Evolutionary conservation across 2,797 vertebrate genomes (phyloP).

Genomic region (Melanotaenia nigrans): DNA sequence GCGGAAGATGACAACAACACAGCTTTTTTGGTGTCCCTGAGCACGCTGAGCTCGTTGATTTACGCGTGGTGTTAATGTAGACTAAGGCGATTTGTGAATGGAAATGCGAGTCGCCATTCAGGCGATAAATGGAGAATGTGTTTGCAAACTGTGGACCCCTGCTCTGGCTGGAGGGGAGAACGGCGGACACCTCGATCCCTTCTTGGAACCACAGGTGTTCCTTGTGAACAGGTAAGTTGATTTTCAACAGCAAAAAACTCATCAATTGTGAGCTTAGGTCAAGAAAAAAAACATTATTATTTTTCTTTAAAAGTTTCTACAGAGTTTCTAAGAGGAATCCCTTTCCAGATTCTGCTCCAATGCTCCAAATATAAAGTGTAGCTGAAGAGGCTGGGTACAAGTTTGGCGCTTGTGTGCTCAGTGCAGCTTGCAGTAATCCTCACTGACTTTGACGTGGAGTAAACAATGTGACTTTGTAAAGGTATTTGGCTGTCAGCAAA

Average conservation of each 20-base stretch:
- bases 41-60: slow-evolving; percentile 26
- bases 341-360: neutral
- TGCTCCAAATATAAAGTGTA: neutral
- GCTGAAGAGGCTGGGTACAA: neutral
- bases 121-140: slow-evolving; percentile 49
- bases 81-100: slow-evolving; percentile 8
- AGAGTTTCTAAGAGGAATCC: neutral
- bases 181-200: slow-evolving; percentile 32
- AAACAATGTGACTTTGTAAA: neutral
- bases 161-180: slow-evolving; percentile 63
- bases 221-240: slow-evolving; percentile 48
- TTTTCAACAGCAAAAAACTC: neutral
- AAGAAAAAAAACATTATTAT: neutral
- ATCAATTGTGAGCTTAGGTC: no score
- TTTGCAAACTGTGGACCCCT: slow-evolving; percentile 42
- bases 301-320: neutral
- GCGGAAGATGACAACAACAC: slow-evolving; percentile 49
- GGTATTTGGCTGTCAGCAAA: neutral
- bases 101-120: slow-evolving; percentile 17
- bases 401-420: neutral
- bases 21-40: neutral
- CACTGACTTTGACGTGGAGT: neutral
- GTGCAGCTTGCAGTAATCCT: slow-evolving; percentile 1
- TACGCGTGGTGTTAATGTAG: neutral
- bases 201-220: slow-evolving; percentile 71